Conservation (phyloP, 2,888 invertebrate genomes). For the Chloromyia formosa region DNA sequence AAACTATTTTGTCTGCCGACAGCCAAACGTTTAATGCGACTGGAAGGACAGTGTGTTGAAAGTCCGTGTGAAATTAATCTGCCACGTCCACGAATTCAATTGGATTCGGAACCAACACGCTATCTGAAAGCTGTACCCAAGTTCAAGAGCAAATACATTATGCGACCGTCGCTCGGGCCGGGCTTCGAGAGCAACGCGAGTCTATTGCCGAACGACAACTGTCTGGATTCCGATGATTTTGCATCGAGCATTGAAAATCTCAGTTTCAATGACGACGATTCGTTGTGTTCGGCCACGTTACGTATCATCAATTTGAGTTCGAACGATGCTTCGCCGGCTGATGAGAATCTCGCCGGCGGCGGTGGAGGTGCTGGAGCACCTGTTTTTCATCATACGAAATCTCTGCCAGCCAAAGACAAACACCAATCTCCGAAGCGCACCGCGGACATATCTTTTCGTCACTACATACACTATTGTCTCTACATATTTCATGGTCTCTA, state of each 20-base stretch:
- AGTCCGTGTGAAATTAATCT: constrained; percentile 61
- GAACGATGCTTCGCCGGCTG: constrained; percentile 47
- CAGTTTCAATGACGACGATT: constrained; percentile 59
- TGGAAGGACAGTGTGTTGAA: constrained; percentile 63
- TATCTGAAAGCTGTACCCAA: constrained; percentile 62
- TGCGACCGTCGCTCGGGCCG: constrained; percentile 21
- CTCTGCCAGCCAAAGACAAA: background rate
- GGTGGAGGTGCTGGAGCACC: background rate
- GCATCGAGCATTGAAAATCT: constrained; percentile 62
- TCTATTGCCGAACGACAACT: constrained; percentile 9
- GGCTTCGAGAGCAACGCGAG: constrained; percentile 30
- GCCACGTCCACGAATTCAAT: constrained; percentile 60
- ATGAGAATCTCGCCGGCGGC: constrained; percentile 39
- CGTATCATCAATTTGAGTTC: constrained; percentile 51
- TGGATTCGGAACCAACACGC: constrained; percentile 61
- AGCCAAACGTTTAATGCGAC: constrained; percentile 62
- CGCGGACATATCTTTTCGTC: constrained; percentile 53
- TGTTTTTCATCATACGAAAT: background rate
- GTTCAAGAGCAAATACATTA: constrained; percentile 52
- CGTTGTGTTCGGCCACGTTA: constrained; percentile 55
- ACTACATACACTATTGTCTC: constrained; percentile 64
- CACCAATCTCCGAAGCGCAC: background rate
- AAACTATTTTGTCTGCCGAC: constrained; percentile 62
- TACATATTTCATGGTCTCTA: constrained; percentile 64
- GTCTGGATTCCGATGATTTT: constrained; percentile 60